Evolutionary conservation across 2,113 vertebrate species (phyloP).

Genomic region (Harpagus bidentatus): DNA sequence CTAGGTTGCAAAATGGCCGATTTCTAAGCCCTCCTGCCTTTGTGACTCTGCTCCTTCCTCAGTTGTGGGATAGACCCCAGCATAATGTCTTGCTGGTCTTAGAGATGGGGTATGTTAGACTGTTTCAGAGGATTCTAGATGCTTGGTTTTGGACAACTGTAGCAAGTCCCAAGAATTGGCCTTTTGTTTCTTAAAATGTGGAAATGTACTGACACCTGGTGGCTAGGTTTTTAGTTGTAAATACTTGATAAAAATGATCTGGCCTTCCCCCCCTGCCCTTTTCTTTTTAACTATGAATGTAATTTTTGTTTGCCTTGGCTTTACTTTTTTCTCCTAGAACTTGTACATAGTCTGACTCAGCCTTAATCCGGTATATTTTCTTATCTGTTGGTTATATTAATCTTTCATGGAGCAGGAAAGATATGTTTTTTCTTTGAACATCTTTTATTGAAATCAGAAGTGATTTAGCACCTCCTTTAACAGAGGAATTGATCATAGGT

Average conservation of each 20-base stretch:
- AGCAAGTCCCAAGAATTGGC: background rate
- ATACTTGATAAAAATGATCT: background rate
- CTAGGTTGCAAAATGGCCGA: background rate
- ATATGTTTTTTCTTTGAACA: background rate
- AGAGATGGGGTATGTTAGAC: background rate
- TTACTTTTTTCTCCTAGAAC: background rate
- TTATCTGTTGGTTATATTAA: background rate
- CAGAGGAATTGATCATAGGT: fast-evolving
- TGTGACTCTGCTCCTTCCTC: background rate
- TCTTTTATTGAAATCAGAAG: background rate
- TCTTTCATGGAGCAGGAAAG: background rate
- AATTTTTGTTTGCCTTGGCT: background rate
- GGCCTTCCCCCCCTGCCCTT: fast-evolving
- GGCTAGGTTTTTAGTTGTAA: background rate
- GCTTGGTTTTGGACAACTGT: background rate
- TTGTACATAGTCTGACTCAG: background rate
- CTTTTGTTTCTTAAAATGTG: background rate
- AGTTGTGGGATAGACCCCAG: background rate
- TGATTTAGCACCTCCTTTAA: background rate
- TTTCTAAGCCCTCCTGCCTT: background rate
- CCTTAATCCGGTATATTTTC: background rate
- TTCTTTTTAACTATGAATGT: background rate
- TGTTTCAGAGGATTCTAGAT: background rate
- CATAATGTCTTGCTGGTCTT: background rate
- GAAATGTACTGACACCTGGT: constrained; percentile 62